Evolutionary conservation across 2,888 invertebrate species (phyloP).

Genomic region (Rapana venosa): DNA sequence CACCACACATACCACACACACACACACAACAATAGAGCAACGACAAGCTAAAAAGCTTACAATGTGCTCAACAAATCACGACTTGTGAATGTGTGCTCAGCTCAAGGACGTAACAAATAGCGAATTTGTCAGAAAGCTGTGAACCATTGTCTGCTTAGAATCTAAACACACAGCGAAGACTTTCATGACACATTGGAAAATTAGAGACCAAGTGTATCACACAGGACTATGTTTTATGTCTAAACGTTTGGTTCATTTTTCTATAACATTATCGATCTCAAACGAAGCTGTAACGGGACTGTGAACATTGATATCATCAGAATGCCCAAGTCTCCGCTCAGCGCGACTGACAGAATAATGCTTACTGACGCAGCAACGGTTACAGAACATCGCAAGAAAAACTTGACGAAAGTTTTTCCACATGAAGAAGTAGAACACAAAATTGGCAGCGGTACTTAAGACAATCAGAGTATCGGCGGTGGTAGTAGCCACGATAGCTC

Average conservation of each 20-base stretch:
- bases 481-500: not conserved
- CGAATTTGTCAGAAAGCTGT: too few relatives aligned
- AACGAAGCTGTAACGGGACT: not conserved
- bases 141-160: too few relatives aligned
- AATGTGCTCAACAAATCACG: too few relatives aligned
- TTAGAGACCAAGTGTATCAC: not conserved
- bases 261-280: not conserved
- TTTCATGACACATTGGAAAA: not conserved
- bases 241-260: not conserved
- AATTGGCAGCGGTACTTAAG: conserved; percentile 27
- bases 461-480: conserved; percentile 22
- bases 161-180: too few relatives aligned
- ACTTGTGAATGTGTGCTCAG: too few relatives aligned
- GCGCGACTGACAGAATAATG: not conserved
- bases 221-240: too few relatives aligned
- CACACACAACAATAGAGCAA: too few relatives aligned
- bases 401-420: conserved; percentile 31
- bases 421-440: conserved; percentile 34
- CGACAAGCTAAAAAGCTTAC: too few relatives aligned
- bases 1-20: too few relatives aligned
- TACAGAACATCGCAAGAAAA: not conserved
- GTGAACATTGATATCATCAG: not conserved
- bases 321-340: not conserved
- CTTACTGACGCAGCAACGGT: not conserved
- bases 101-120: too few relatives aligned